Evolutionary conservation across 2,113 vertebrate genomes (phyloP).

Genomic region (Notothenia rossii): DNA sequence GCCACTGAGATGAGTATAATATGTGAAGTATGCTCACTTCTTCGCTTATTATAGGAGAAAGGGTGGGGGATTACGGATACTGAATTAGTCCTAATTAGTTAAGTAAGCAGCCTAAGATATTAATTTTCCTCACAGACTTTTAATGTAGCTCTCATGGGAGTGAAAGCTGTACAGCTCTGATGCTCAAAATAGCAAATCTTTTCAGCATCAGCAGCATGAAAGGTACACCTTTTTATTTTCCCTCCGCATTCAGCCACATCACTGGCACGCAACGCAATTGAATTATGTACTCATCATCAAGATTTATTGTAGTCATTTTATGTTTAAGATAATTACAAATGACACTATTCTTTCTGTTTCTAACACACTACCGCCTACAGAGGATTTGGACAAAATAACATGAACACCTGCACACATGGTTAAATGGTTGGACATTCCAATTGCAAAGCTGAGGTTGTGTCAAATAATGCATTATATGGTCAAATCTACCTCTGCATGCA

Average conservation of each 20-base stretch:
- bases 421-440: not conserved
- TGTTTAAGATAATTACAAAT: not conserved
- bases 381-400: not conserved
- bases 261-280: not conserved
- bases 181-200: not conserved
- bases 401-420: not conserved
- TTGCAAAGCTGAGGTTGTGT: not conserved
- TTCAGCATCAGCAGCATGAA: not conserved
- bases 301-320: not conserved
- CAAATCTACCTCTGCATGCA: too few species aligned
- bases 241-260: not conserved
- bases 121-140: constrained; percentile 3
- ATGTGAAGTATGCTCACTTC: not conserved
- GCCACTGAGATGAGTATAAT: not conserved
- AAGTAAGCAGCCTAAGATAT: constrained; percentile 19
- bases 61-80: not conserved
- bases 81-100: constrained; percentile 3
- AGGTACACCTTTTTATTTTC: not conserved
- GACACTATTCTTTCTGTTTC: not conserved
- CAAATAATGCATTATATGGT: not conserved
- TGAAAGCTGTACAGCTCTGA: not conserved
- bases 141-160: not conserved
- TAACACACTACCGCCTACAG: not conserved
- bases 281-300: not conserved
- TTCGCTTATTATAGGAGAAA: not conserved